phyloP scores from a whole-genome alignment of 2,888 invertebrate species.

The Penaeus monodon region DNA sequence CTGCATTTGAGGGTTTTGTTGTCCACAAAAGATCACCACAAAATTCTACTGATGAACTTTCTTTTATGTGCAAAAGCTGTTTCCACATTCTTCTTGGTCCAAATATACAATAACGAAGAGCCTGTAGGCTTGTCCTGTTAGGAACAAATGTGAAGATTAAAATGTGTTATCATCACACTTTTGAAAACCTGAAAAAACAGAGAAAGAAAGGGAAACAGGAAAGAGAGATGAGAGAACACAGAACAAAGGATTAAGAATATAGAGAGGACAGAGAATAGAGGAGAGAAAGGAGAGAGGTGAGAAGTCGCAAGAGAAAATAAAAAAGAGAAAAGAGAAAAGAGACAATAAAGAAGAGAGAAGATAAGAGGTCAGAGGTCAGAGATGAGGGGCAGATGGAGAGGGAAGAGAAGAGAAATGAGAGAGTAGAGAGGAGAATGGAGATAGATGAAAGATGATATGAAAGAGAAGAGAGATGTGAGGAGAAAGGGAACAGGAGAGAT shows the following conservation, averaged over 20 bases:
- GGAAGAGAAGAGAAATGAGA: not conserved
- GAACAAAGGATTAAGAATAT: no score
- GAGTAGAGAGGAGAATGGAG: not conserved
- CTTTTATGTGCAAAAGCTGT: conserved; percentile 24
- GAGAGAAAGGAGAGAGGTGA: no score
- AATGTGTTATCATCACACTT: no score
- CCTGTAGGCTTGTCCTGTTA: conserved; percentile 40
- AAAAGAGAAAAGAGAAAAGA: not conserved
- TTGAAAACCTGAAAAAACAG: no score
- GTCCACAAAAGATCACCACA: conserved; percentile 42
- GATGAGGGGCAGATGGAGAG: not conserved
- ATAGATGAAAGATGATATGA: not conserved
- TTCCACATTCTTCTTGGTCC: conserved; percentile 47
- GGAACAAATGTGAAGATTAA: no score
- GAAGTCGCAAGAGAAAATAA: no score
- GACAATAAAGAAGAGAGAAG: no score
- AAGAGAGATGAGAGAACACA: no score
- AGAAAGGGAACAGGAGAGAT: not conserved
- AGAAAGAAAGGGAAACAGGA: no score
- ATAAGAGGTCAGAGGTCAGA: no score
- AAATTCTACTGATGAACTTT: conserved; percentile 35
- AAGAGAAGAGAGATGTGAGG: not conserved
- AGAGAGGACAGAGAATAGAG: no score
- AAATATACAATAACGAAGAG: conserved; percentile 33
- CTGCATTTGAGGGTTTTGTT: no score